Evolutionary conservation across 2,888 invertebrate genomes (phyloP), one percentile per base, ranked within the genome.

Genomic region (Drosophila colorata): DNA sequence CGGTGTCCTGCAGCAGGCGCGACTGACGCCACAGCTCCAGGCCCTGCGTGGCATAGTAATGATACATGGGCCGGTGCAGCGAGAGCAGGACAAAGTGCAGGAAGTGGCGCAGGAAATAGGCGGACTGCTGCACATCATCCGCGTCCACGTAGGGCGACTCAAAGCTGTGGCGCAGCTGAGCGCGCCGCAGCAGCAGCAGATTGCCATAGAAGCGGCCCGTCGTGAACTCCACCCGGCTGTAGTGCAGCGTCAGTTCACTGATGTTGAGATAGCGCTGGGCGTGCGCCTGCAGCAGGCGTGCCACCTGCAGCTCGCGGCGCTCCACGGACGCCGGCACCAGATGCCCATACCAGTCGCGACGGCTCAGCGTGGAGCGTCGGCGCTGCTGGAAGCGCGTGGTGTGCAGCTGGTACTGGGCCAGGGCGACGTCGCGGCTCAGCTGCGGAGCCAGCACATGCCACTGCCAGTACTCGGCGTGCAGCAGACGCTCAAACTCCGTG

Each of bases 381-480:
- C 78, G 74, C 11, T 87, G 81, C 59, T 91, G 90, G 33, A 91
- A 91, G 2, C 91, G 87, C 16, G 91, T 91, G 0, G 90, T 90
- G 9, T 91, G 91, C 46, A 87, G 80, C 20, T 90, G 80, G 38
- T 87, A 91, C 25, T 82, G 78, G 3, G 91, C 90, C 67, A 91
- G 9, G 2, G 91, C 91, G 0, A 91, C 91, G 8, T 90, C 82
- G 1, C 90, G 85, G 0, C 67, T 71, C 9, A 90, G 56, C 18
- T 85, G 75, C 0, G 69, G 31, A 0, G 69, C 59, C 4, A 91
- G 78, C 1, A 87, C 82, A 37, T 80, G 60, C 91, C 91, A 91
- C 28, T 90, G 76, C 91, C 91, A 91, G 46, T 91, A 91, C 51
- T 91, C 91, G 0, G 87, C 69, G 13, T 88, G 85, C 6, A 91